Evolutionary conservation across 2,113 vertebrate genomes (phyloP), one percentile per base, ranked within the genome.

Genomic region (Odobenus rosmarus): DNA sequence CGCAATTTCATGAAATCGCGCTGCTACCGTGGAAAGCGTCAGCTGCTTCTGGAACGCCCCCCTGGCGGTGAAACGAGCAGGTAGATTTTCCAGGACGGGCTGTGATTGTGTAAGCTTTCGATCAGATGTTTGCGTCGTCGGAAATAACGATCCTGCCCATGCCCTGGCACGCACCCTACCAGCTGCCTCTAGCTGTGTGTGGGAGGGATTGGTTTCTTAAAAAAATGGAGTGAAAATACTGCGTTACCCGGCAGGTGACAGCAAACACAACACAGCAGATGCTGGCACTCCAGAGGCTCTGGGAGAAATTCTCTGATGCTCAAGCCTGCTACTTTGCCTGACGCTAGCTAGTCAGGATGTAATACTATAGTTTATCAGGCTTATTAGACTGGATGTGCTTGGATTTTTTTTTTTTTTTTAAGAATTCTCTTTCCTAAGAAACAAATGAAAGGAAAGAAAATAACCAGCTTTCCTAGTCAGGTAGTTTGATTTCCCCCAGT

Each of bases 391-490:
- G 18, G 23, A 86, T 21, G 10, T 74, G 14, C 31, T 67, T 59
- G 16, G 49, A n/a, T 39, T 64, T 23, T 81, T 62, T 24, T 55
- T 42, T 77, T 8, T 55, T 46, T 46, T 57, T 57, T 23, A 28
- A 19, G 76, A 71, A 46, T 46, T 9, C 46, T 64, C 46, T 82
- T 21, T n/a, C 11, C 4, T 51, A 67, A 71, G 53, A 62, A 97
- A 91, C 28, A 81, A 57, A 76, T 81, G 26, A 87, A 16, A 85
- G 7, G 67, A 90, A 80, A 67, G 62, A 80, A 80, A 95, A 19
- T 31, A 31, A 53, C 15, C 82, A 77, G 16, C 59, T 7, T 59
- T 57, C 28, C 10, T 80, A 19, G 49, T 28, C n/a, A 51, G 85
- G 36, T 18, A 10, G 11, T 28, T 88, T 18, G n/a, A 42, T 23